phyloP scores from a whole-genome alignment of 2,888 invertebrate species.

The Tipula lateralis region DNA sequence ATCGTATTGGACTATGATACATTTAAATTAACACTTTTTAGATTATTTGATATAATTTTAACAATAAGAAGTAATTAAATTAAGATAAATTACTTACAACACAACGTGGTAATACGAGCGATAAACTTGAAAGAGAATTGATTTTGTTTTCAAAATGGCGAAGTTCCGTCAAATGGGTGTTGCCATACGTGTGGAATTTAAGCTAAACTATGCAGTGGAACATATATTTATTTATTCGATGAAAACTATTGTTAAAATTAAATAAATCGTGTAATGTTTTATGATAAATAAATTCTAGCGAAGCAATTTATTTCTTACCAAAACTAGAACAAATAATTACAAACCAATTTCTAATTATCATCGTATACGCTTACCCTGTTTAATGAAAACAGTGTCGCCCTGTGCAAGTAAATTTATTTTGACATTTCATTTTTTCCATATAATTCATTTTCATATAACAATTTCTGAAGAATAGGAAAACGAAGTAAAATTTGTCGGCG shows the following conservation, averaged over 20 bases:
- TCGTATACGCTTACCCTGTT: background rate
- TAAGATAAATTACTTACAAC: background rate
- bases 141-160: slow-evolving; percentile 24
- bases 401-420: background rate
- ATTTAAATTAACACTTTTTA: background rate
- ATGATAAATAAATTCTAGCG: background rate
- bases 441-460: background rate
- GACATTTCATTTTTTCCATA: slow-evolving; percentile 13
- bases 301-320: background rate
- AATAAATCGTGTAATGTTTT: too few relatives aligned
- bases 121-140: slow-evolving; percentile 3
- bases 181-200: background rate
- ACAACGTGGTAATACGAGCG: slow-evolving; percentile 27
- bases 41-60: background rate
- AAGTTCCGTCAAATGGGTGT: background rate
- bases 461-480: background rate
- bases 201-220: background rate
- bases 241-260: background rate
- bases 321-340: background rate
- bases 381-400: background rate
- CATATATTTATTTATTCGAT: background rate
- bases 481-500: background rate
- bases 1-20: background rate
- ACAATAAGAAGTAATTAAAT: background rate
- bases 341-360: background rate